Conservation (phyloP, 2,888 invertebrate genomes). For the Invenusta paracnida region DNA sequence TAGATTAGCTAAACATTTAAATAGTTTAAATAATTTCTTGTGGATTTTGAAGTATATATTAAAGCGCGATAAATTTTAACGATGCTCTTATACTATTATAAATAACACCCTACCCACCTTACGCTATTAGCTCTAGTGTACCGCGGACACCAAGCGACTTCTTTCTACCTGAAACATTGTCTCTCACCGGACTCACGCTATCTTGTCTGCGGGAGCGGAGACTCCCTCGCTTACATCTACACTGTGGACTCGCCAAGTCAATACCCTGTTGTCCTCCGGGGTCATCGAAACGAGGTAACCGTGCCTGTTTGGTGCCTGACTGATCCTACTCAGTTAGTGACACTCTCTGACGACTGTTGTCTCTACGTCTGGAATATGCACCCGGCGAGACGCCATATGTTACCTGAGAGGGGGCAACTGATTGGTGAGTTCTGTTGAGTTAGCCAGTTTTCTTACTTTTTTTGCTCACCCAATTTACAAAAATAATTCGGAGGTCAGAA, state of each 20-base stretch:
- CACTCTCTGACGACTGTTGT: conserved; percentile 34
- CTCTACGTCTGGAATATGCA: not conserved
- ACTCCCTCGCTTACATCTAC: conserved; percentile 10
- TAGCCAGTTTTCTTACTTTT: not conserved
- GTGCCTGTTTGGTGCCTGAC: conserved; percentile 1
- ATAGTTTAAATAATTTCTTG: too few relatives aligned
- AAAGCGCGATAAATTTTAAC: too few relatives aligned
- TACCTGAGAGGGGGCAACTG: not conserved
- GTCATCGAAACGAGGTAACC: not conserved
- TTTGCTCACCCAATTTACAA: too few relatives aligned
- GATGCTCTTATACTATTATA: too few relatives aligned
- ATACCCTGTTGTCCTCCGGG: conserved; percentile 2
- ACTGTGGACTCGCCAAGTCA: not conserved
- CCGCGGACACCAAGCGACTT: not conserved
- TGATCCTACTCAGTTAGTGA: conserved; percentile 32
- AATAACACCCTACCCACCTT: too few relatives aligned
- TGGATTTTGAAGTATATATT: too few relatives aligned
- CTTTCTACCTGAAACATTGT: conserved; percentile 33
- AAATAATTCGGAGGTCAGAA: too few relatives aligned
- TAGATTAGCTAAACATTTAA: too few relatives aligned
- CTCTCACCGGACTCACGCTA: not conserved
- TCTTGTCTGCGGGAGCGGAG: conserved; percentile 24
- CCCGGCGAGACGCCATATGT: not conserved
- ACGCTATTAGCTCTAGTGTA: conserved; percentile 7
- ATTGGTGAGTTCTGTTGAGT: not conserved